Evolutionary conservation across 2,797 vertebrate species (phyloP), one percentile per base, ranked within the genome.

Genomic region (Tadarida brasiliensis): DNA sequence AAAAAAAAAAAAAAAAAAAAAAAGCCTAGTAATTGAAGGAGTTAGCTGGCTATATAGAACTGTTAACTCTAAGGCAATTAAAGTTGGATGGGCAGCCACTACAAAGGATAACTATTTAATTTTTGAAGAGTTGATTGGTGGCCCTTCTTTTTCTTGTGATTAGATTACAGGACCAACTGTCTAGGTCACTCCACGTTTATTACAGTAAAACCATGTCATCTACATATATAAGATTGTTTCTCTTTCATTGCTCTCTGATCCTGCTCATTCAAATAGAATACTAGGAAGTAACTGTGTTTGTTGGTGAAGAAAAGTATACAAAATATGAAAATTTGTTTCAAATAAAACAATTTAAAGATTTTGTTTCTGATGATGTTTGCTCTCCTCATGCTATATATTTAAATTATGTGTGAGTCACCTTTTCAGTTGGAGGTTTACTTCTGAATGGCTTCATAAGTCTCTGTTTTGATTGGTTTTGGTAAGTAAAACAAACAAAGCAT

Each of bases 1-100:
- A 78, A 92, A 92, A 67, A 71, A 88, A 94, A 84, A 71, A 88
- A 94, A 84, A 88, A 94, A 84, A 74, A 92, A 94, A 67, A 67
- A 90, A 94, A 84, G 24, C 24, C 30, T 94, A 63, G 7, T 84
- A 54, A 76, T 59, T 86, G 87, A 83, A 78, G n/a, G 71, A 70
- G 39, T 70, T 70, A 78, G 56, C 44, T 56, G 9, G 14, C 51
- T 84, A 20, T 65, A 49, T 59, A 61, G 65, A 93, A 49, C 73
- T 54, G 22, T 71, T 73, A 93, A 68, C 73, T 70, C 12, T 65
- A 77, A 85, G 39, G 24, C 35, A 78, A 28, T 83, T 76, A 68
- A 81, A 54, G 7, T 65, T 68, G 20, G 24, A 74, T 77, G 17
- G 89, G 81, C 54, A 85, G 28, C 15, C 71, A 59, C 30, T 73